Evolutionary conservation across 1,140 invertebrate genomes (phyloP).

Genomic region (Anoplolepis gracilipes): DNA sequence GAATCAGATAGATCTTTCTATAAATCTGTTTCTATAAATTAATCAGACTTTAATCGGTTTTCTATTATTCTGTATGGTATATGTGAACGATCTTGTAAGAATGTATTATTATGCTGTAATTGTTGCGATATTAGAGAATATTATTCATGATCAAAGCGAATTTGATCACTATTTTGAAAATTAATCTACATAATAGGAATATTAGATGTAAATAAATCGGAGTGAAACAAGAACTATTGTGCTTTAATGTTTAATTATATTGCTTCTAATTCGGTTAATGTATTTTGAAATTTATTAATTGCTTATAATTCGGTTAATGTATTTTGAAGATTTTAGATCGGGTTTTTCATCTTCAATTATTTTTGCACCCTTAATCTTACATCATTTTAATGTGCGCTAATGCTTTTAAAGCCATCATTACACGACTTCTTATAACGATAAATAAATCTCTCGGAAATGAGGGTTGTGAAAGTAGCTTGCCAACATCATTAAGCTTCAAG

Average conservation of each 20-base stretch:
- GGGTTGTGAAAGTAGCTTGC: neutral
- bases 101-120: neutral
- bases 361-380: neutral
- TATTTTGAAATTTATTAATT: slow-evolving; percentile 20
- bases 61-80: neutral
- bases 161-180: neutral
- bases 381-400: slow-evolving; percentile 4
- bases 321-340: slow-evolving; percentile 1
- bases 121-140: neutral
- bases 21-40: neutral
- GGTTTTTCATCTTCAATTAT: neutral
- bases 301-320: neutral
- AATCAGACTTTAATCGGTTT: neutral
- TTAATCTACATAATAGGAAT: neutral
- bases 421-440: neutral
- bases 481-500: slow-evolving; percentile 23
- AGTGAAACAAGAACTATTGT: neutral
- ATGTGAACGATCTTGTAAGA: neutral
- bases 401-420: slow-evolving; percentile 11
- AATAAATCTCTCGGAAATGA: slow-evolving; percentile 16
- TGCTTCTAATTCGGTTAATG: neutral
- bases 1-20: neutral
- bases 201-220: neutral
- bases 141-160: neutral
- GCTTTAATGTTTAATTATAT: neutral